Base-by-base conservation (phyloP, 2,888 invertebrate genomes). In the Tinea pellionella region DNA sequence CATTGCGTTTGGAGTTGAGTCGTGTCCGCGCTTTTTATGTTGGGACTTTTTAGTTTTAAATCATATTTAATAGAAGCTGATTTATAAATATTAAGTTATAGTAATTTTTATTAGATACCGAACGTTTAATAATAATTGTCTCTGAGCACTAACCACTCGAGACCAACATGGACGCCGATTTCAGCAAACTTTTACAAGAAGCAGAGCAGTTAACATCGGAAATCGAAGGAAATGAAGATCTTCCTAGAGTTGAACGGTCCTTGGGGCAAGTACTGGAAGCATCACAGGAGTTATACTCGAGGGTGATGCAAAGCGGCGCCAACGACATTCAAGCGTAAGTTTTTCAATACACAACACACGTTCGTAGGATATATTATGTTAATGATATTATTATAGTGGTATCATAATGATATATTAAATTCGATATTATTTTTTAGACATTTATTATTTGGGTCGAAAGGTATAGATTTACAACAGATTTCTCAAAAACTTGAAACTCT, bases 251-350 rank as follows among this genome's bases (percentile, higher is more conserved):
- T 2, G 96, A 97, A 70, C 89, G 98, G 63, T 97, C 96, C 63
- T 85, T 98, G 60, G 91, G 94, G 12, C 98, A 98, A 86, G 95
- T 98, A 53, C 84, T 96, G 56, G 96, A 98, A 74, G 96, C 96
- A 9, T 96, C 96, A 0, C 93, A 95, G 69, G 95, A 96, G 73
- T 83, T 98, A 37, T 96, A 96, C 88, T 92, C 94, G 2, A 90
- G 95, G 73, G 94, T 96, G 16, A 94, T 95, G 15, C 93, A 95
- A 74, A 92, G 93, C 62, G 94, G 94, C 63, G 92, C 95, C 29
- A 94, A 95, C 69, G 96, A 97, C 77, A 94, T 96, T 64, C 96
- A 97, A 88, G 97, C 97, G 97, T 96, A 89, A 89, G 92, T 78
- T 47, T 47, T 15, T 37, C 2, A 2, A 2, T 9, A 9, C 37